phyloP scores from a whole-genome alignment of 2,797 vertebrate species.

The Pangasius macronema region DNA sequence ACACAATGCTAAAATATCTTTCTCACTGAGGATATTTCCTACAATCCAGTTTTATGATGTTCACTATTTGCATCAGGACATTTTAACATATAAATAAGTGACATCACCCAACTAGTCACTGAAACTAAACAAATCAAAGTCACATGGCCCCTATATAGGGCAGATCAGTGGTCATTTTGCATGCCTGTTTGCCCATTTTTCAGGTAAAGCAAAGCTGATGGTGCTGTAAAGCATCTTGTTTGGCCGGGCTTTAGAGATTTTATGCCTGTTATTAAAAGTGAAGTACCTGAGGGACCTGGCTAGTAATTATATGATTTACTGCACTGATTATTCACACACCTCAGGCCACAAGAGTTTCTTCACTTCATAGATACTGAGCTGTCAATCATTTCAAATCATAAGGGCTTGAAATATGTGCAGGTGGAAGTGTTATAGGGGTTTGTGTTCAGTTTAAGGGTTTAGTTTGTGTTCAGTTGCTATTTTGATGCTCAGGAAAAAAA shows the following conservation, averaged over 20 bases:
- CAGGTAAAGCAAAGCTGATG: too few species aligned
- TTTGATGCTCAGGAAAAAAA: neutral
- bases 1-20: too few species aligned
- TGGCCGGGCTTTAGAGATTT: neutral
- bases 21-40: neutral
- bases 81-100: neutral
- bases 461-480: neutral
- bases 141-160: neutral
- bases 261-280: conserved; percentile 16
- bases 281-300: neutral
- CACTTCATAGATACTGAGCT: neutral
- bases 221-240: neutral
- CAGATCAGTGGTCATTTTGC: neutral
- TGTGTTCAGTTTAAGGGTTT: neutral
- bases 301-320: conserved; percentile 8
- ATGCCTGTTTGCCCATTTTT: neutral
- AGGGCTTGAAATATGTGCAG: neutral
- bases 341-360: neutral
- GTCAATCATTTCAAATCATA: conserved; percentile 9
- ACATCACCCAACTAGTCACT: neutral
- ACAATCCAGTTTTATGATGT: neutral
- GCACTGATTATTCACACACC: conserved; percentile 9
- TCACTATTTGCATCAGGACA: neutral
- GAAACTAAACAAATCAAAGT: neutral
- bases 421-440: neutral